Conservation (phyloP, 2,113 vertebrate genomes). For the Uropsilus gracilis region DNA sequence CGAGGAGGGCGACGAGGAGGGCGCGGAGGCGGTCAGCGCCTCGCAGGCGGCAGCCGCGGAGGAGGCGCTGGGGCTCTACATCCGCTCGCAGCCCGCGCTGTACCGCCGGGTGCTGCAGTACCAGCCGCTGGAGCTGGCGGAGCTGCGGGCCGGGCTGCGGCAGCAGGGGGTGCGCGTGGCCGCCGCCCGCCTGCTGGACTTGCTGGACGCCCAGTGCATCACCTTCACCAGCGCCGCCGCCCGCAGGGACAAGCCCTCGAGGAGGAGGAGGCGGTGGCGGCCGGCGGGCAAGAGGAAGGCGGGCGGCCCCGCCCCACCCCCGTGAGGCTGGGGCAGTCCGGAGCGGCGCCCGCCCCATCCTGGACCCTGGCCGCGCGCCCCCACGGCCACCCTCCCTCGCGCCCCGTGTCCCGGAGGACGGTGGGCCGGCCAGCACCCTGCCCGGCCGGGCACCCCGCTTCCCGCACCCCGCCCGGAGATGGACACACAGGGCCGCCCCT, state of each 20-base stretch:
- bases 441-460: neutral
- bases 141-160: slow-evolving; percentile 90
- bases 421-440: too few species aligned
- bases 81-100: slow-evolving; percentile 87
- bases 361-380: too few species aligned
- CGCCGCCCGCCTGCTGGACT: slow-evolving; percentile 90
- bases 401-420: too few species aligned
- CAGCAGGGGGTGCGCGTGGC: slow-evolving; percentile 90
- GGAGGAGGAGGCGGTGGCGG: slow-evolving; percentile 52
- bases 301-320: neutral
- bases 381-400: too few species aligned
- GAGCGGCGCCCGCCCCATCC: too few species aligned
- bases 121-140: slow-evolving; percentile 92
- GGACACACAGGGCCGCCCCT: too few species aligned
- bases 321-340: too few species aligned
- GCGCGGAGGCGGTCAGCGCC: slow-evolving; percentile 84
- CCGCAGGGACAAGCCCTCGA: slow-evolving; percentile 78
- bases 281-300: slow-evolving; percentile 68
- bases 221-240: slow-evolving; percentile 93
- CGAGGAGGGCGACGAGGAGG: slow-evolving; percentile 87
- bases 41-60: slow-evolving; percentile 89
- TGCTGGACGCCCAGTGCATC: slow-evolving; percentile 94
- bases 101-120: slow-evolving; percentile 92
- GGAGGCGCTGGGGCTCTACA: slow-evolving; percentile 88
- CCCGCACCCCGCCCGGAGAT: too few species aligned